Conservation (phyloP, 2,797 vertebrate species). For the Sphenopsis melanotis region DNA sequence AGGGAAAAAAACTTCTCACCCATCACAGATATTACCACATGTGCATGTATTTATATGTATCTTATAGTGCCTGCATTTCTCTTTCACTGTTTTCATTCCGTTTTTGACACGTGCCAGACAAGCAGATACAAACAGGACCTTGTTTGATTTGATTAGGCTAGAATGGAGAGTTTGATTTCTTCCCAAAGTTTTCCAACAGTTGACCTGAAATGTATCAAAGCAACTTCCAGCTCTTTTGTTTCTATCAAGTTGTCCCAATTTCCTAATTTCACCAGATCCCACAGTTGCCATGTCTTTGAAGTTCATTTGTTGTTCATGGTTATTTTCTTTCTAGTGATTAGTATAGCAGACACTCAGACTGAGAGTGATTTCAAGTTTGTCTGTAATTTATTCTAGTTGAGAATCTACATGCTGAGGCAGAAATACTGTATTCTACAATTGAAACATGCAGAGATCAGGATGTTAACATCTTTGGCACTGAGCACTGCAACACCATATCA, state of each 20-base stretch:
- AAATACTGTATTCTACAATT: neutral
- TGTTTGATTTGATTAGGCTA: slow-evolving; percentile 49
- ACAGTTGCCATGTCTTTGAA: slow-evolving; percentile 21
- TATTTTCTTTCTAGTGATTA: slow-evolving; percentile 22
- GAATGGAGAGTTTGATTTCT: slow-evolving; percentile 16
- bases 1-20: neutral
- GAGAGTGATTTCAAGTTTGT: slow-evolving; percentile 3
- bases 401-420: slow-evolving; percentile 11
- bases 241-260: neutral
- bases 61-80: neutral
- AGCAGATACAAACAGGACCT: slow-evolving; percentile 43
- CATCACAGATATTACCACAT: neutral
- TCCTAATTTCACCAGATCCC: slow-evolving; percentile 4
- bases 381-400: neutral
- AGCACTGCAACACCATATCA: neutral
- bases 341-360: slow-evolving; percentile 9
- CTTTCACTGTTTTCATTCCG: neutral
- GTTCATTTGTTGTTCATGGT: neutral
- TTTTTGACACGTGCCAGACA: neutral
- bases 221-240: neutral
- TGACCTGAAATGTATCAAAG: slow-evolving; percentile 21
- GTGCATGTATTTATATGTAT: neutral
- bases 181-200: slow-evolving; percentile 25
- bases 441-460: neutral
- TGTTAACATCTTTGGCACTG: neutral